phyloP scores from a whole-genome alignment of 1,140 invertebrate genomes.

The Aleiodes sp. region DNA sequence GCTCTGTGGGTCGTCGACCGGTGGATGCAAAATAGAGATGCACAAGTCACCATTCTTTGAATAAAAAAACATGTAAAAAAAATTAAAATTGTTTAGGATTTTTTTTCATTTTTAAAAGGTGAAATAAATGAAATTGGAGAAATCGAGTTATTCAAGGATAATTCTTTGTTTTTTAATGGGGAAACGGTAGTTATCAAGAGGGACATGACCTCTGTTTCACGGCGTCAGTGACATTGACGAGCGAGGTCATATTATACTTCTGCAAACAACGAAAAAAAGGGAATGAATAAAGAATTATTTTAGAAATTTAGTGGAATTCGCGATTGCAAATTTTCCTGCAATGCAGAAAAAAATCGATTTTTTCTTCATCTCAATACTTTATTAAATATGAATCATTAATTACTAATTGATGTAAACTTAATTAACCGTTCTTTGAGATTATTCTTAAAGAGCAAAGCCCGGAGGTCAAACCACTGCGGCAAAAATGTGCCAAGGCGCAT shows the following conservation, averaged over 20 bases:
- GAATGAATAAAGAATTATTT: too few relatives aligned
- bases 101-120: too few relatives aligned
- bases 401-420: too few relatives aligned
- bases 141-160: background rate
- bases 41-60: slow-evolving; percentile 97
- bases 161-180: background rate
- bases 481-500: too few relatives aligned
- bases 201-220: slow-evolving; percentile 20
- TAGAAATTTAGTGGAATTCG: too few relatives aligned
- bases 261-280: slow-evolving; percentile 16
- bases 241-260: background rate
- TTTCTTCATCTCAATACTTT: too few relatives aligned
- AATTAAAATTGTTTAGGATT: background rate
- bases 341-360: too few relatives aligned
- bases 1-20: slow-evolving; percentile 98
- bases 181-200: slow-evolving; percentile 1
- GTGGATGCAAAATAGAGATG: slow-evolving; percentile 99
- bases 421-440: too few relatives aligned
- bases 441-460: too few relatives aligned
- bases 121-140: background rate
- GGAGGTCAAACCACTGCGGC: too few relatives aligned
- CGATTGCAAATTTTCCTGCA: too few relatives aligned
- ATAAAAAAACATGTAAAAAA: slow-evolving; percentile 39
- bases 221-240: slow-evolving; percentile 30
- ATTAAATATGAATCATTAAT: too few relatives aligned